Evolutionary conservation across 2,113 vertebrate genomes (phyloP).

Genomic region (Sciurus niger): DNA sequence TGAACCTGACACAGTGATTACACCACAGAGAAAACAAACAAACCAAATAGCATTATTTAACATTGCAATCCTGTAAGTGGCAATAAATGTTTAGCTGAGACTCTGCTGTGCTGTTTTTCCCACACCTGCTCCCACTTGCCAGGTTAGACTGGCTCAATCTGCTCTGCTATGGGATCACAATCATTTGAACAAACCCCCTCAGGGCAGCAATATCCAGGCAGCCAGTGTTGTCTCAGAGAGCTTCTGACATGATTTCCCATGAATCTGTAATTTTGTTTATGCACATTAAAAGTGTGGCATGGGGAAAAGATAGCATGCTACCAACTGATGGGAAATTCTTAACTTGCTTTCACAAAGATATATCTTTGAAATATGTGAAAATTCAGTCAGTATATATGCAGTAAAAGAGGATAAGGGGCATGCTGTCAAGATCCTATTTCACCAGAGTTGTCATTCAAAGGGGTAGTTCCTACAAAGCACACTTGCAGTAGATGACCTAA

Average conservation of each 20-base stretch:
- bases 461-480: neutral
- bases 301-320: conserved; percentile 14
- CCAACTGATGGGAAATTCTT: conserved; percentile 35
- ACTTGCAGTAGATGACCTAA: neutral
- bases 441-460: neutral
- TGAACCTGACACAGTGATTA: conserved; percentile 68
- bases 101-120: conserved; percentile 34
- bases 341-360: conserved; percentile 31
- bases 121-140: conserved; percentile 73
- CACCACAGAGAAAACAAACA: conserved; percentile 4
- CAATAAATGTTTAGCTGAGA: conserved; percentile 56
- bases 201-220: conserved; percentile 73
- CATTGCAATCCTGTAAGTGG: conserved; percentile 61
- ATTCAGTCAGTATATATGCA: neutral
- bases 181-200: conserved; percentile 73
- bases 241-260: conserved; percentile 25
- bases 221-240: neutral
- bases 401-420: neutral
- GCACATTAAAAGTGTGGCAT: conserved; percentile 27
- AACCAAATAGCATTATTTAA: conserved; percentile 64
- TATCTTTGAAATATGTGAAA: neutral
- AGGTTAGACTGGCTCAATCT: conserved; percentile 70
- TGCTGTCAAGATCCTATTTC: neutral
- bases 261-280: conserved; percentile 77
- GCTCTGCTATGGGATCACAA: conserved; percentile 62